These are phyloP conservation scores for Leucozona laternaria DNA, from an alignment of 2,888 invertebrate genomes.

Conservation along the genomic window DNA sequence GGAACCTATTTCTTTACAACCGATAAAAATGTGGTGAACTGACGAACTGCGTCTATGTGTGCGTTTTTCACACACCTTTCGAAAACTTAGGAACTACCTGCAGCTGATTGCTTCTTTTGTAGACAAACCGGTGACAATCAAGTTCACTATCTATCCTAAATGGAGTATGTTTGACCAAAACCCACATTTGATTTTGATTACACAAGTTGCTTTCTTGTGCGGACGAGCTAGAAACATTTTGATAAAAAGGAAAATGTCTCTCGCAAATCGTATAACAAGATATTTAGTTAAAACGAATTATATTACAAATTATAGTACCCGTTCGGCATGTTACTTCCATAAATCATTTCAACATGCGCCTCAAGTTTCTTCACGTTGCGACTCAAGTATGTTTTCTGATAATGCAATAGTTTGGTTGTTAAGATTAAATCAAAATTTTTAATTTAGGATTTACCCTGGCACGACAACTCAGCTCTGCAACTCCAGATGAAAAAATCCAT, in stretches of 20 bases:
- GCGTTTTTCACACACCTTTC: too few species aligned
- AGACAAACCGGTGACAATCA: too few species aligned
- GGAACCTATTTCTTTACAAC: too few species aligned
- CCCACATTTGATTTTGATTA: too few species aligned
- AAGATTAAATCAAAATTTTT: neutral
- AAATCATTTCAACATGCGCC: constrained; percentile 35
- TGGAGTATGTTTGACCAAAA: too few species aligned
- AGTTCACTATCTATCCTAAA: too few species aligned
- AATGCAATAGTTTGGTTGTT: constrained; percentile 21
- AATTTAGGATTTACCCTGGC: constrained; percentile 48
- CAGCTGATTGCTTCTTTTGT: too few species aligned
- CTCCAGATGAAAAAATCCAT: constrained; percentile 70
- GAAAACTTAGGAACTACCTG: too few species aligned
- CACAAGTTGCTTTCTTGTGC: too few species aligned
- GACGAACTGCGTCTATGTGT: too few species aligned
- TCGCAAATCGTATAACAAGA: constrained; percentile 35
- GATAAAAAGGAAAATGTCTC: constrained; percentile 11
- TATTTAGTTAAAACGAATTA: neutral
- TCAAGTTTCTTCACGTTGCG: neutral
- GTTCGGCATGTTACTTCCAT: constrained; percentile 26
- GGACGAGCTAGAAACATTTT: neutral
- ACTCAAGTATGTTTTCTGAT: constrained; percentile 26
- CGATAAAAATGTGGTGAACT: too few species aligned
- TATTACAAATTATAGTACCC: neutral
- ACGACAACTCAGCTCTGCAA: constrained; percentile 74